These are phyloP conservation scores for Limnephilus rhombicus DNA, from an alignment of 2,888 invertebrate species.

Conservation along the genomic window DNA sequence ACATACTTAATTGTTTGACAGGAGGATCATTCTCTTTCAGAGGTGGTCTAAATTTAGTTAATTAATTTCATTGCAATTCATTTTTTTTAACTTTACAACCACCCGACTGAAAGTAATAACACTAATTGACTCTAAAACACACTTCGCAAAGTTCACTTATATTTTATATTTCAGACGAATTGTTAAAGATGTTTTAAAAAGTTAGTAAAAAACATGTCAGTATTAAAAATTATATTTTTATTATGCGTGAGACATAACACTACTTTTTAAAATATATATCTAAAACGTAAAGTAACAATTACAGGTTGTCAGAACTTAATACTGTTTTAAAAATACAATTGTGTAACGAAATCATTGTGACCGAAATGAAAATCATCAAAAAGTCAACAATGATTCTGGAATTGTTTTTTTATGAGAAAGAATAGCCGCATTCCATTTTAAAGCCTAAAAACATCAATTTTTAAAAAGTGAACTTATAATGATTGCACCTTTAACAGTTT, in stretches of 20 bases:
- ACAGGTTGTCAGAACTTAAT: not conserved
- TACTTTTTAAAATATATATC: not conserved
- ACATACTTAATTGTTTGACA: not conserved
- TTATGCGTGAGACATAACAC: not conserved
- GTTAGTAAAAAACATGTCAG: not conserved
- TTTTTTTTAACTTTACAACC: not conserved
- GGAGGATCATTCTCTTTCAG: not conserved
- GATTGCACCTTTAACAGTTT: not conserved
- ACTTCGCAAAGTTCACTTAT: not conserved
- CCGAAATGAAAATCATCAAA: not conserved
- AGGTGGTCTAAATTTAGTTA: not conserved
- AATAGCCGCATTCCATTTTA: not conserved
- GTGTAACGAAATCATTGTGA: not conserved
- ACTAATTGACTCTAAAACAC: not conserved
- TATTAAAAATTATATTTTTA: not conserved
- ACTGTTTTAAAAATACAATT: not conserved
- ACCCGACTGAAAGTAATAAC: not conserved
- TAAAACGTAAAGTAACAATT: not conserved
- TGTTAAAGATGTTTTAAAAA: not conserved
- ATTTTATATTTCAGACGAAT: not conserved
- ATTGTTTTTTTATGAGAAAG: slow-evolving; percentile 1
- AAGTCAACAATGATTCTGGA: not conserved
- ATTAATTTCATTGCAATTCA: not conserved
- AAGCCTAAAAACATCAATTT: not conserved
- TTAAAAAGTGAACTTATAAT: not conserved